Conservation (phyloP, 2,797 vertebrate genomes). For the Paguma larvata region DNA sequence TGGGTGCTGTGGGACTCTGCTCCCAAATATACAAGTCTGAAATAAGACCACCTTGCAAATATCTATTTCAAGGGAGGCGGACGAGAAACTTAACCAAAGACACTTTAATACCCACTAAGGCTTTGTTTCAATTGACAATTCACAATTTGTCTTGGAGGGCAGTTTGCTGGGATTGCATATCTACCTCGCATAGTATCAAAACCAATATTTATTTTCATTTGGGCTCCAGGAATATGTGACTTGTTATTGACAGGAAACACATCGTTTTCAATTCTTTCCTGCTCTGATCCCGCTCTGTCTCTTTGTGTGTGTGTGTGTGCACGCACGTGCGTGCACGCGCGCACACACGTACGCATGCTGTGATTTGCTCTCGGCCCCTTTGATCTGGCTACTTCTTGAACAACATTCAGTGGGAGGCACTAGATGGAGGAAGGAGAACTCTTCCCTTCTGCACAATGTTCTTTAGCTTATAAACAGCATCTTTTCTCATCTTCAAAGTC, state of each 20-base stretch:
- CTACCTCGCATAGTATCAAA: not conserved
- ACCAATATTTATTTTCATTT: conserved; percentile 16
- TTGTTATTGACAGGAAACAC: conserved; percentile 33
- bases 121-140: not conserved
- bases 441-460: not conserved
- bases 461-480: not conserved
- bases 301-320: not conserved
- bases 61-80: conserved; percentile 6
- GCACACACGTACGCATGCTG: too few relatives aligned
- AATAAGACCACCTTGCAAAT: not conserved
- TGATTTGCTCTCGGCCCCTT: not conserved
- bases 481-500: not conserved
- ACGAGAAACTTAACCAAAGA: conserved; percentile 4
- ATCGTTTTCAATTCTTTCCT: not conserved
- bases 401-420: not conserved
- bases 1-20: not conserved
- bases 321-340: not conserved
- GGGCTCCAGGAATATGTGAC: not conserved
- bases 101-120: not conserved
- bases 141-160: not conserved
- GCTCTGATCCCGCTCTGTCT: not conserved
- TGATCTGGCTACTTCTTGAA: not conserved
- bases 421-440: not conserved
- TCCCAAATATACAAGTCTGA: not conserved
- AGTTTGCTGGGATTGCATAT: not conserved